A percentile compares a stretch with the other conserved stretches of the same genome.
Evolutionary conservation across 2,797 vertebrate genomes (phyloP).

Genomic region (Poecilia picta): DNA sequence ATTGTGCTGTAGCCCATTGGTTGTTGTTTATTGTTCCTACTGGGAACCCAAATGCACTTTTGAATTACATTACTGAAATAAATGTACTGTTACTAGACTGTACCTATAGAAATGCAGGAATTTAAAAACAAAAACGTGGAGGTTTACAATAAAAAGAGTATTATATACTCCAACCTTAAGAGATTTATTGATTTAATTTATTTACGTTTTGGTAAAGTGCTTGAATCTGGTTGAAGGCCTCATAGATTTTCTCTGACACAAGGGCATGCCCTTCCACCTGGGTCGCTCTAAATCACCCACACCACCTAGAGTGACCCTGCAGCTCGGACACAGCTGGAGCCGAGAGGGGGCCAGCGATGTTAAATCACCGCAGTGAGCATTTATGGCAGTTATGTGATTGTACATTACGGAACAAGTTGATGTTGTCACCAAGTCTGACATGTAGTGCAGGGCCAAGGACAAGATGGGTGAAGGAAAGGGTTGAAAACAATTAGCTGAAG

Average conservation of each 20-base stretch:
- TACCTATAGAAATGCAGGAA: not conserved
- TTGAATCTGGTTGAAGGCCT: constrained; percentile 30
- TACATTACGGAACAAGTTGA: constrained; percentile 66
- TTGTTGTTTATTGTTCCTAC: too few relatives aligned
- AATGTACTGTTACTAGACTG: not conserved
- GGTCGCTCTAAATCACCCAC: constrained; percentile 54
- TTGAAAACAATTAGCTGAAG: constrained; percentile 20
- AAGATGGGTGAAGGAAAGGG: constrained; percentile 55
- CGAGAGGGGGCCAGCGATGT: constrained; percentile 29
- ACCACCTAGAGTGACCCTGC: constrained; percentile 56
- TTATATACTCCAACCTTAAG: not conserved
- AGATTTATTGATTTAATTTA: constrained; percentile 1
- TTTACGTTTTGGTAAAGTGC: not conserved
- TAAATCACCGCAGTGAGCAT: constrained; percentile 62
- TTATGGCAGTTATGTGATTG: constrained; percentile 69
- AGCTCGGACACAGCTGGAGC: constrained; percentile 38
- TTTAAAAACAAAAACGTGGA: not conserved
- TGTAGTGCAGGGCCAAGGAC: constrained; percentile 58
- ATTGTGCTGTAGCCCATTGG: too few relatives aligned
- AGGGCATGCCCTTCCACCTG: constrained; percentile 24
- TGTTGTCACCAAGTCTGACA: constrained; percentile 53
- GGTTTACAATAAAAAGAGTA: constrained; percentile 3
- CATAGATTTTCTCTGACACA: constrained; percentile 38
- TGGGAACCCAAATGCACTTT: too few relatives aligned
- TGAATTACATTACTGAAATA: not conserved